Percentiles rank a stretch among this genome's conserved stretches.
phyloP scores from a whole-genome alignment of 2,888 invertebrate genomes.

The Acronicta aceris region DNA sequence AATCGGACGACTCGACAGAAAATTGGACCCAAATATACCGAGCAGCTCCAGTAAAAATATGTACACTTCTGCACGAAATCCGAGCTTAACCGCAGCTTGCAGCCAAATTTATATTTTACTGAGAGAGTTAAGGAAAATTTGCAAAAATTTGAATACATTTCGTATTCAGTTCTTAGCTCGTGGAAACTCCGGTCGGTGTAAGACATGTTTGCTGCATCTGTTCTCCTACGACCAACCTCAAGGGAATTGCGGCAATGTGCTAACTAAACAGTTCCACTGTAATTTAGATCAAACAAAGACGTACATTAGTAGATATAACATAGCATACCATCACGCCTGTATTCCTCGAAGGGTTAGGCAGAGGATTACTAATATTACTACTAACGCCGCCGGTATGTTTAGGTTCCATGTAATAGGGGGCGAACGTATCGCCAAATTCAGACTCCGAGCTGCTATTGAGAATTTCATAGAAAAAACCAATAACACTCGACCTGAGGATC shows the following conservation, averaged over 20 bases:
- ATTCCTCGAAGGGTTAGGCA: no score
- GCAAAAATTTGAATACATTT: constrained; percentile 32
- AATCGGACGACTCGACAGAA: no score
- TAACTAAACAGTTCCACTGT: constrained; percentile 15
- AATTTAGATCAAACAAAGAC: constrained; percentile 21
- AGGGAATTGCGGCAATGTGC: constrained; percentile 21
- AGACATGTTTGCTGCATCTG: constrained; percentile 34
- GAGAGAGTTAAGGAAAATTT: constrained; percentile 13
- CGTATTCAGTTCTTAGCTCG: constrained; percentile 28
- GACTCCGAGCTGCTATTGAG: no score
- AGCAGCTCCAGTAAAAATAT: constrained; percentile 7
- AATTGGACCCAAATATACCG: not conserved
- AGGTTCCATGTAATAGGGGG: no score
- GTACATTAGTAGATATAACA: no score
- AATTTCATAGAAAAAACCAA: no score
- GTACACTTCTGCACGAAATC: constrained; percentile 22
- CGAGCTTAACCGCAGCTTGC: constrained; percentile 21
- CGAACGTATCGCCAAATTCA: no score
- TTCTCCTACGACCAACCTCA: constrained; percentile 6
- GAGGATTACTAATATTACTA: no score
- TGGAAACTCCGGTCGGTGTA: constrained; percentile 12
- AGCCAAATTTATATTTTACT: constrained; percentile 25
- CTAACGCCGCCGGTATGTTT: no score
- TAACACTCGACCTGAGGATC: no score
- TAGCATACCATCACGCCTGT: no score